A percentile compares a stretch with the other conserved stretches of the same genome.
phyloP scores from a whole-genome alignment of 2,888 invertebrate species.

The Autographa pulchrina region DNA sequence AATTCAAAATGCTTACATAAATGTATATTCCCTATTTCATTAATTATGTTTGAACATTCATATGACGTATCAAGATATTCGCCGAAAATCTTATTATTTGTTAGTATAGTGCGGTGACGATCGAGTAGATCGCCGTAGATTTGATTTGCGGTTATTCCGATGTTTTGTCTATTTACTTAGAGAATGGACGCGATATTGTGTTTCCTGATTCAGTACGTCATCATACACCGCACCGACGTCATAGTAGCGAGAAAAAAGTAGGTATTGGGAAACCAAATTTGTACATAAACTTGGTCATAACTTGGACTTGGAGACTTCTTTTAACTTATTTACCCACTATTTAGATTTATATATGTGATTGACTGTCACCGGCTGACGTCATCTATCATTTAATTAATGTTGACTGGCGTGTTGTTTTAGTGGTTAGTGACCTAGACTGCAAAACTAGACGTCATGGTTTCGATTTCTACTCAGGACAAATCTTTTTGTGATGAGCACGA shows the following conservation, averaged over 20 bases:
- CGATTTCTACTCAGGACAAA: too few relatives aligned
- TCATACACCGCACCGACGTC: neutral
- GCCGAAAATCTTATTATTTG: neutral
- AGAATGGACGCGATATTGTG: neutral
- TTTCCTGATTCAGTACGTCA: neutral
- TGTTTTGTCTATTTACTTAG: neutral
- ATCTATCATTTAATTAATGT: neutral
- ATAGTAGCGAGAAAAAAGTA: neutral
- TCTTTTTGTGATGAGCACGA: too few relatives aligned
- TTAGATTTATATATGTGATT: neutral
- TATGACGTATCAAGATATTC: conserved; percentile 8
- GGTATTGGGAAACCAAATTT: too few relatives aligned
- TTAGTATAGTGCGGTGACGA: neutral
- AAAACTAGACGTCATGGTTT: too few relatives aligned
- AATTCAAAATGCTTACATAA: too few relatives aligned
- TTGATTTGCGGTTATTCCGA: neutral
- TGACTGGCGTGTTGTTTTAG: too few relatives aligned
- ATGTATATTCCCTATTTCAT: too few relatives aligned
- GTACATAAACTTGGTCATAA: too few relatives aligned
- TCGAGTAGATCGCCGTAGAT: neutral
- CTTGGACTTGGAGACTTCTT: too few relatives aligned
- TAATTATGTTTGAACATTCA: neutral
- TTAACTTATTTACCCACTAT: too few relatives aligned
- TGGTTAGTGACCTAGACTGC: too few relatives aligned
- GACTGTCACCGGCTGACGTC: too few relatives aligned